These are phyloP conservation scores for Lasioglossum baleicum DNA, from an alignment of 1,140 invertebrate genomes.

Conservation along the genomic window DNA sequence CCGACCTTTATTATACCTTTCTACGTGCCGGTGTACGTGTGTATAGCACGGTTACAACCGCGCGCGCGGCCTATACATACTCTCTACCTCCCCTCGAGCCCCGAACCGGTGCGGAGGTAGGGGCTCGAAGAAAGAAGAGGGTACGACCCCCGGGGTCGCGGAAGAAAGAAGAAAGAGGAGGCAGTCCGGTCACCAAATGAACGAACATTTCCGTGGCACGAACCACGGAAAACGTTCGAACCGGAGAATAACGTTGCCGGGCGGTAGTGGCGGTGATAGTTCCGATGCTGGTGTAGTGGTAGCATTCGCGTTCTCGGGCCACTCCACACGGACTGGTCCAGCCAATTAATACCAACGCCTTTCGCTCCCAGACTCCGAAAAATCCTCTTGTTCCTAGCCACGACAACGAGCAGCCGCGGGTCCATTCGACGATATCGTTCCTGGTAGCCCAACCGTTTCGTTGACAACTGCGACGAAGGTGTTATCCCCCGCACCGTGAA, in stretches of 20 bases:
- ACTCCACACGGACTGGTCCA: slow-evolving; percentile 64
- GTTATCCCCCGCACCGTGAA: slow-evolving; percentile 39
- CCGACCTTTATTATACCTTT: slow-evolving; percentile 72
- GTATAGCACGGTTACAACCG: slow-evolving; percentile 42
- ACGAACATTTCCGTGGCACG: slow-evolving; percentile 63
- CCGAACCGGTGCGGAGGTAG: neutral
- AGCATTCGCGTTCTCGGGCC: slow-evolving; percentile 10
- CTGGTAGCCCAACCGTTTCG: slow-evolving; percentile 49
- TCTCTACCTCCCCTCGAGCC: slow-evolving; percentile 30
- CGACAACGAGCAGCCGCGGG: slow-evolving; percentile 42
- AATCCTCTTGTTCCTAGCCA: slow-evolving; percentile 48
- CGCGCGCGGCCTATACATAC: slow-evolving; percentile 38
- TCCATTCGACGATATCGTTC: slow-evolving; percentile 48
- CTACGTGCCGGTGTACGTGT: slow-evolving; percentile 53
- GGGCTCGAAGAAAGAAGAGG: slow-evolving; percentile 36
- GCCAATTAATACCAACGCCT: slow-evolving; percentile 75
- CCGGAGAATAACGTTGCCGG: slow-evolving; percentile 24
- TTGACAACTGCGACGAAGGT: slow-evolving; percentile 48
- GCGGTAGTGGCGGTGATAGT: slow-evolving; percentile 19
- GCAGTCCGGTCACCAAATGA: slow-evolving; percentile 55
- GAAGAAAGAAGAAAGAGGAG: slow-evolving; percentile 45
- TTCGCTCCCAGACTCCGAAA: slow-evolving; percentile 53
- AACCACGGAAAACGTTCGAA: slow-evolving; percentile 67
- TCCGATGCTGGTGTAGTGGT: slow-evolving; percentile 22
- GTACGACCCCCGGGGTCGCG: slow-evolving; percentile 42